phyloP scores from a whole-genome alignment of 2,113 vertebrate species.

The Trichechus manatus region DNA sequence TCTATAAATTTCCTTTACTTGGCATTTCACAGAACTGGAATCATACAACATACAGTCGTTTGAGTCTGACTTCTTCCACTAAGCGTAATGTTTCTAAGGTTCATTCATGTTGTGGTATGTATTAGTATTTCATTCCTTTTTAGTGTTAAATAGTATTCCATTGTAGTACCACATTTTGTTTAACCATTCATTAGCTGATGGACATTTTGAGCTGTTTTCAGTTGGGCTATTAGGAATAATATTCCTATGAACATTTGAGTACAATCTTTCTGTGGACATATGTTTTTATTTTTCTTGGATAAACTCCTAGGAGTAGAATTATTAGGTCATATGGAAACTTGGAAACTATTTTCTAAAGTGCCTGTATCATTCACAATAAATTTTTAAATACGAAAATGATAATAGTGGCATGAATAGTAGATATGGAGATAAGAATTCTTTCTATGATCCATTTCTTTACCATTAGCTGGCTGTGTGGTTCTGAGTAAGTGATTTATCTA shows the following conservation, averaged over 20 bases:
- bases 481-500: background rate
- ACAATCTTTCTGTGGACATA: background rate
- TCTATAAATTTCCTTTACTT: background rate
- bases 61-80: too few relatives aligned
- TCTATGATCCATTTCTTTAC: background rate
- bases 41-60: too few relatives aligned
- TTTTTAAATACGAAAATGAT: background rate
- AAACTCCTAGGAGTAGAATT: background rate
- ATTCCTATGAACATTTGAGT: background rate
- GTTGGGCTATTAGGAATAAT: background rate
- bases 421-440: constrained; percentile 16
- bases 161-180: background rate
- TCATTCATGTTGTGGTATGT: background rate
- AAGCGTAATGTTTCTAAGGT: too few relatives aligned
- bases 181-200: background rate
- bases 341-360: constrained; percentile 26
- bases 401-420: background rate
- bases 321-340: background rate
- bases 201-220: background rate
- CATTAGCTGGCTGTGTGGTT: background rate
- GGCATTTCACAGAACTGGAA: too few relatives aligned
- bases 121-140: background rate
- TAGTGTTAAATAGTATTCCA: background rate
- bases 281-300: background rate
- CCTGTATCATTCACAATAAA: background rate